Evolutionary conservation across 2,888 invertebrate genomes (phyloP).

Genomic region (Ormyrus thymus): DNA sequence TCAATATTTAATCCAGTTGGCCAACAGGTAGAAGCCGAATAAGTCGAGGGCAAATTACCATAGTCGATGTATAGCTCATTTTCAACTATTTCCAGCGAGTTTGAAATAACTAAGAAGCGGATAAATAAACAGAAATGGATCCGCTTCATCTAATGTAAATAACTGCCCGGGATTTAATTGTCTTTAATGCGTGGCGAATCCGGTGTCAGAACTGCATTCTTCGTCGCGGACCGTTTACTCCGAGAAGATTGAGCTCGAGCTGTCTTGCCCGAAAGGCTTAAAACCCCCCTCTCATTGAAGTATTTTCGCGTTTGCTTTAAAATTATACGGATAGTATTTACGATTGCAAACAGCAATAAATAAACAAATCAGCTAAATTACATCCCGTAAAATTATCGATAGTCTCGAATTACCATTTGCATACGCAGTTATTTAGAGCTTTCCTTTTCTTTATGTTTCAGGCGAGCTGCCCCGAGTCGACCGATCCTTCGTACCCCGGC

Average conservation of each 20-base stretch:
- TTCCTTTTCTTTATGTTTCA: constrained; percentile 15
- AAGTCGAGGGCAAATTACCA: no score
- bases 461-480: not conserved
- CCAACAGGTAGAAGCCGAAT: no score
- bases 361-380: no score
- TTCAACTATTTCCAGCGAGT: constrained; percentile 9
- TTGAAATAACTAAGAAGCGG: constrained; percentile 1
- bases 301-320: not conserved
- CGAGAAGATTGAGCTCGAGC: constrained; percentile 32
- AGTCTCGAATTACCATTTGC: not conserved
- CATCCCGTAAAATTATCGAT: not conserved
- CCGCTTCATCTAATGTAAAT: constrained; percentile 25
- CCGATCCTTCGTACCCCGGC: not conserved
- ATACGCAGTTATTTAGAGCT: not conserved
- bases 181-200: constrained; percentile 33
- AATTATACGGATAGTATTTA: no score
- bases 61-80: not conserved
- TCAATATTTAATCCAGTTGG: no score
- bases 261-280: constrained; percentile 25
- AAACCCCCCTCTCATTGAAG: not conserved
- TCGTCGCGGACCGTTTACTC: constrained; percentile 33
- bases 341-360: no score
- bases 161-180: constrained; percentile 36
- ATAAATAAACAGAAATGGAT: constrained; percentile 28
- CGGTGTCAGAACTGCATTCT: constrained; percentile 47